Evolutionary conservation across 2,797 vertebrate genomes (phyloP).

Genomic region (Hyperoplus lanceolatus): DNA sequence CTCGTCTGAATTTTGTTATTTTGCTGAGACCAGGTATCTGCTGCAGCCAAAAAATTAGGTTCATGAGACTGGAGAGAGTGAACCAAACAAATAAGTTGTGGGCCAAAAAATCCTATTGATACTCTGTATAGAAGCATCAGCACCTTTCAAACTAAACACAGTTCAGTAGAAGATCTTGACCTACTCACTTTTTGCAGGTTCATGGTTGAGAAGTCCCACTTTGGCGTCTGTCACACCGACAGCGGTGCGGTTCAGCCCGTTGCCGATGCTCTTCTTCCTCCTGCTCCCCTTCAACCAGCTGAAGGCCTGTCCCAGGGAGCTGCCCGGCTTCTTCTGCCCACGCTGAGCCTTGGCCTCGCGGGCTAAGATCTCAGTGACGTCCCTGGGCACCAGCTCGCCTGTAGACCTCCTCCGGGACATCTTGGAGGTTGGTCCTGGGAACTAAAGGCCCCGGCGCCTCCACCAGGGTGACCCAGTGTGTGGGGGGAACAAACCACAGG

Average conservation of each 20-base stretch:
- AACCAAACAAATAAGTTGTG: not conserved
- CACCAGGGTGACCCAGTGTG: conserved; percentile 5
- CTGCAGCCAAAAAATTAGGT: not conserved
- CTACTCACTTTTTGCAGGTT: conserved; percentile 79
- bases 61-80: not conserved
- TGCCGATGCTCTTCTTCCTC: conserved; percentile 77
- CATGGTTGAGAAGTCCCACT: conserved; percentile 65
- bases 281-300: conserved; percentile 91
- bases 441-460: conserved; percentile 1
- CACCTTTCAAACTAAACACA: not conserved
- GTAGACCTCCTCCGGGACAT: conserved; percentile 87
- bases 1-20: not conserved
- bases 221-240: conserved; percentile 57
- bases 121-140: no score
- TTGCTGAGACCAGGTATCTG: not conserved
- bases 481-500: conserved; percentile 23
- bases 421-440: conserved; percentile 63
- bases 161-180: not conserved
- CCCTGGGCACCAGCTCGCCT: conserved; percentile 86
- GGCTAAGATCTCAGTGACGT: conserved; percentile 85
- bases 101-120: not conserved
- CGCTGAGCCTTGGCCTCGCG: conserved; percentile 82
- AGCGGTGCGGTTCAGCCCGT: conserved; percentile 59
- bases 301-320: conserved; percentile 89
- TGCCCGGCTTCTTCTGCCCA: conserved; percentile 85